Evolutionary conservation across 2,113 vertebrate species (phyloP).

Genomic region (Eptesicus fuscus): DNA sequence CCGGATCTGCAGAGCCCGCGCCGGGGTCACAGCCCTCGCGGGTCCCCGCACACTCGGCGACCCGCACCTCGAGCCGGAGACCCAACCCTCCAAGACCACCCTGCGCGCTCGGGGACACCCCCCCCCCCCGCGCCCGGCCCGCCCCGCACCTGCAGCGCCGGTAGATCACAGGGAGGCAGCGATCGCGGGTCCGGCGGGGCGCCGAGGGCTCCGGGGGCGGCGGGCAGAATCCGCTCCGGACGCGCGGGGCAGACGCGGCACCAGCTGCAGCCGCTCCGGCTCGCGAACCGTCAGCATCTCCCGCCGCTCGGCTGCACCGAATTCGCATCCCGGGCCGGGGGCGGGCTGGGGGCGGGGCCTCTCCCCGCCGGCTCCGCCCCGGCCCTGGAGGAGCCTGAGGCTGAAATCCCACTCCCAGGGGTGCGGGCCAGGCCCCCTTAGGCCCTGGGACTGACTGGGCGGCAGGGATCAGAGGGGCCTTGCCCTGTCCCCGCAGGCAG

Average conservation of each 20-base stretch:
- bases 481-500: background rate
- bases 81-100: background rate
- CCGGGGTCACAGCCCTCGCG: background rate
- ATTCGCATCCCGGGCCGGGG: conserved; percentile 75
- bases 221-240: conserved; percentile 63
- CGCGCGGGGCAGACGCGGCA: conserved; percentile 69
- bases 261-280: conserved; percentile 74
- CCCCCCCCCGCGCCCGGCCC: background rate
- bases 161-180: conserved; percentile 58
- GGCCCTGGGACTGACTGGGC: rapidly evolving
- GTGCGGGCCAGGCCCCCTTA: background rate
- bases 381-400: conserved; percentile 4
- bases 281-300: conserved; percentile 76
- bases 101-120: background rate
- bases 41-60: background rate
- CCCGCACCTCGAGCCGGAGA: conserved; percentile 1
- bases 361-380: conserved; percentile 45
- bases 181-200: conserved; percentile 38
- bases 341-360: conserved; percentile 72
- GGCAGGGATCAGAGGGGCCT: rapidly evolving
- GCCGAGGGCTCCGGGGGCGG: conserved; percentile 56
- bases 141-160: conserved; percentile 71
- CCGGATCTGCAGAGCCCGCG: background rate
- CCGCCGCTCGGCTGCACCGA: conserved; percentile 63
- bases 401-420: background rate